Base-by-base conservation (phyloP, 2,888 invertebrate species). In the Microplitis deprimator region DNA sequence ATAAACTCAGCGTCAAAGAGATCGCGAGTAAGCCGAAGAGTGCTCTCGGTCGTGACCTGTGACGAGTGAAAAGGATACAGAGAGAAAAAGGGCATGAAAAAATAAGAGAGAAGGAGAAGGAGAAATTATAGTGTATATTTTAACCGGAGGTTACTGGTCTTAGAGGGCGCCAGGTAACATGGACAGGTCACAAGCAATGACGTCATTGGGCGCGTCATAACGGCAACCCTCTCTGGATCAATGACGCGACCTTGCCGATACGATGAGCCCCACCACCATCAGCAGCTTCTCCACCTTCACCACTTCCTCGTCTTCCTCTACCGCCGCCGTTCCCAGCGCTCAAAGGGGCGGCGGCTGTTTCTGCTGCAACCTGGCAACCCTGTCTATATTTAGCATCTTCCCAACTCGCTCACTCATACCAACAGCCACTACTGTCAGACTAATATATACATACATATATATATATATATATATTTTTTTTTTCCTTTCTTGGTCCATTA, bases 341-440 rank as follows among this genome's bases (percentile, higher is more conserved):
- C 87, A 86, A 87, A 89, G 88, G 89, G 89, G 89, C 89, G 88
- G 88, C 87, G 89, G 89, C 88, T 88, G 89, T 87, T 87, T 87
- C 88, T 88, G 13, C 50, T 50, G 88, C 89, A 89, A 88, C 88
- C 89, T 87, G 88, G 89, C 88, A 89, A 89, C 88, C 86, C 89
- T 88, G 85, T 87, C 89, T 89, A 89, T 88, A 89, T 89, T 89
- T 89, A 89, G 88, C 87, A 86, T 85, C 83, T 84, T 84, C 86
- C 83, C 81, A 81, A 77, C 60, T 73, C 29, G 38, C 78, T 77
- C 59, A 76, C 67, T 17, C 78, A 17, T 75, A 64, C 17, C 64
- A 67, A 50, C 39, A 20, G 62, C 73, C 77, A 67, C 75, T 70
- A 67, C 75, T 70, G 65, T 68, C 73, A 20, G 68, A 29, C 29